Evolutionary conservation across 2,888 invertebrate species (phyloP).

Genomic region (Oscheius sp.): DNA sequence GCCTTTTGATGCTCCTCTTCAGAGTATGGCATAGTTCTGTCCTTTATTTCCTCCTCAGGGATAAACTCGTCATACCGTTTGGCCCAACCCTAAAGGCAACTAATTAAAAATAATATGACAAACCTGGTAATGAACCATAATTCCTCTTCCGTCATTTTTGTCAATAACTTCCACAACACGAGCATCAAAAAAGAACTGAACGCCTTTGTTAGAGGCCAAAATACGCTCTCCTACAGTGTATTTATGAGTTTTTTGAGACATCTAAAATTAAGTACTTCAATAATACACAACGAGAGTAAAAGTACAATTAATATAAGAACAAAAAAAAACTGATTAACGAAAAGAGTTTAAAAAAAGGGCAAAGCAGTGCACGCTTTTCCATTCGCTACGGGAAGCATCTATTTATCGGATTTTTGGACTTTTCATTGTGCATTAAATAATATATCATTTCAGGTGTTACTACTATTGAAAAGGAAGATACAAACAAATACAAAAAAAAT

Average conservation of each 20-base stretch:
- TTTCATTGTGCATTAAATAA: too few relatives aligned
- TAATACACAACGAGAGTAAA: too few relatives aligned
- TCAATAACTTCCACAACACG: conserved; percentile 29
- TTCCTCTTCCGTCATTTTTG: not conserved
- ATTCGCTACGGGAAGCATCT: too few relatives aligned
- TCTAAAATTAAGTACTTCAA: too few relatives aligned
- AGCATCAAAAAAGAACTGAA: conserved; percentile 16
- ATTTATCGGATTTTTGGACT: too few relatives aligned
- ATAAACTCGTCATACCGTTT: conserved; percentile 38
- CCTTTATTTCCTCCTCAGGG: not conserved
- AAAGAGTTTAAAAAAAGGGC: too few relatives aligned
- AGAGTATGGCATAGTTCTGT: not conserved
- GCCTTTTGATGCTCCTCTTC: conserved; percentile 10
- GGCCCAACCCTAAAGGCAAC: conserved; percentile 36
- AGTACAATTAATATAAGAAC: too few relatives aligned
- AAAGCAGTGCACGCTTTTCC: too few relatives aligned
- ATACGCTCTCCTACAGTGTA: not conserved
- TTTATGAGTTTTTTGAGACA: not conserved
- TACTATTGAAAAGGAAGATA: too few relatives aligned
- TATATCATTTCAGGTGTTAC: too few relatives aligned
- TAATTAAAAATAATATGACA: not conserved
- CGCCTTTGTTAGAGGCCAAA: not conserved
- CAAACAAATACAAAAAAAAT: too few relatives aligned
- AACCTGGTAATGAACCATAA: conserved; percentile 37
- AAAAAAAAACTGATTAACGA: too few relatives aligned